Conservation (phyloP, 2,888 invertebrate species). For the Fragum sueziense region DNA sequence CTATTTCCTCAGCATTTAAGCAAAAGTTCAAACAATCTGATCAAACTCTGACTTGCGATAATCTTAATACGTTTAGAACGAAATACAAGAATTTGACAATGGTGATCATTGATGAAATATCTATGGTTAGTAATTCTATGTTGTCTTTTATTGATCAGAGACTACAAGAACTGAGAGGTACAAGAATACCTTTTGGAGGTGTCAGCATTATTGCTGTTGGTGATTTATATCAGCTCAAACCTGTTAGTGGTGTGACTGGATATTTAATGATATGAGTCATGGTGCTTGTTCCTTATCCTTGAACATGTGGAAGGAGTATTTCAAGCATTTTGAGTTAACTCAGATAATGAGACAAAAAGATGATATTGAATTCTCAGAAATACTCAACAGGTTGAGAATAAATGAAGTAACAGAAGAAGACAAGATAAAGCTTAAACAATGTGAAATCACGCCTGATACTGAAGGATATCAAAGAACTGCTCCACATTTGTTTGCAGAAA, state of each 20-base stretch:
- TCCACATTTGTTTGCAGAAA: conserved; percentile 51
- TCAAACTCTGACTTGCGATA: conserved; percentile 20
- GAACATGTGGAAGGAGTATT: conserved; percentile 53
- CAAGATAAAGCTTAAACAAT: conserved; percentile 30
- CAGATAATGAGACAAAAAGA: conserved; percentile 61
- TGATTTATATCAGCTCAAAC: conserved; percentile 56
- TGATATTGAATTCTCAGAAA: conserved; percentile 48
- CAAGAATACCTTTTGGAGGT: conserved; percentile 42
- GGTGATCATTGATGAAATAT: conserved; percentile 53
- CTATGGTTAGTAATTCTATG: conserved; percentile 47
- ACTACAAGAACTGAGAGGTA: conserved; percentile 33
- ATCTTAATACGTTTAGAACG: conserved; percentile 32
- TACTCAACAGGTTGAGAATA: conserved; percentile 56
- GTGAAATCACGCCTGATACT: conserved; percentile 5
- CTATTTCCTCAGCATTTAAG: conserved; percentile 39
- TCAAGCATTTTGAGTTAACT: conserved; percentile 44
- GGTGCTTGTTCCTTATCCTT: conserved; percentile 32
- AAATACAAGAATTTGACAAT: conserved; percentile 28
- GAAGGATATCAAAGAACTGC: conserved; percentile 35
- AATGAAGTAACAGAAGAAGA: conserved; percentile 47
- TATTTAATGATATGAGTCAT: conserved; percentile 27
- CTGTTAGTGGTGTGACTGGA: conserved; percentile 44
- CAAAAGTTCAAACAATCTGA: conserved; percentile 35
- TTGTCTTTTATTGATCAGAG: conserved; percentile 41
- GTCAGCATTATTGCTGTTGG: no score